These are phyloP conservation scores for Galerucella pusilla DNA, from an alignment of 2,888 invertebrate genomes.

Conservation along the genomic window DNA sequence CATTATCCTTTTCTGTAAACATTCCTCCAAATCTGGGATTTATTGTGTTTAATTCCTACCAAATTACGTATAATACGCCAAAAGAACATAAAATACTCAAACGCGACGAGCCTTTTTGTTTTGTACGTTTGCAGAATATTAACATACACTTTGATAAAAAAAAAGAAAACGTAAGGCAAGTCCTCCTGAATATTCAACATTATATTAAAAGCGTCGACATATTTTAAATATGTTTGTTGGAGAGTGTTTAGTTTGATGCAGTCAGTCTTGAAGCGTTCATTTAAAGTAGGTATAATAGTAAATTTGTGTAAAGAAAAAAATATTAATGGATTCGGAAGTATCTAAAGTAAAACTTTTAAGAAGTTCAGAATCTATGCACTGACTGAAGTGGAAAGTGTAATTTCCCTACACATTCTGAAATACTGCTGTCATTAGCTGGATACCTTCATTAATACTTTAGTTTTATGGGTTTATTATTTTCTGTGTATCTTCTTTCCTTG, in stretches of 20 bases:
- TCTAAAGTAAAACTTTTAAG: too few relatives aligned
- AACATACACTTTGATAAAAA: constrained; percentile 4
- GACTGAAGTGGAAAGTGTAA: too few relatives aligned
- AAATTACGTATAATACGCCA: constrained; percentile 37
- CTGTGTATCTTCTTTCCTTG: too few relatives aligned
- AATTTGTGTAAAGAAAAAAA: background rate
- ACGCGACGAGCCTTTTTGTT: constrained; percentile 9
- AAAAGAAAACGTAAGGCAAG: background rate
- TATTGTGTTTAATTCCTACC: constrained; percentile 40
- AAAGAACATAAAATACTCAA: constrained; percentile 34
- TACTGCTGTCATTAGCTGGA: too few relatives aligned
- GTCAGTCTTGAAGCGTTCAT: background rate
- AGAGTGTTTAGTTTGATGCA: background rate
- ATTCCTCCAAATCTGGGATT: constrained; percentile 44
- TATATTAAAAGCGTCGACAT: background rate
- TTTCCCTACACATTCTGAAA: too few relatives aligned
- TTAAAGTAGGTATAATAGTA: background rate
- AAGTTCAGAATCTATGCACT: too few relatives aligned
- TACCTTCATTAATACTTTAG: too few relatives aligned
- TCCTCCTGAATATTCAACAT: constrained; percentile 10
- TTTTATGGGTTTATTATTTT: too few relatives aligned
- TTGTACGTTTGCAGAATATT: constrained; percentile 8
- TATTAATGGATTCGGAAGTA: too few relatives aligned
- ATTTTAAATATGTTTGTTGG: background rate
- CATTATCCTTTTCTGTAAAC: constrained; percentile 44